A percentile compares a stretch with the other conserved stretches of the same genome.
These are phyloP conservation scores for Zapornia atra DNA, from an alignment of 2,113 vertebrate species.

Conservation along the genomic window DNA sequence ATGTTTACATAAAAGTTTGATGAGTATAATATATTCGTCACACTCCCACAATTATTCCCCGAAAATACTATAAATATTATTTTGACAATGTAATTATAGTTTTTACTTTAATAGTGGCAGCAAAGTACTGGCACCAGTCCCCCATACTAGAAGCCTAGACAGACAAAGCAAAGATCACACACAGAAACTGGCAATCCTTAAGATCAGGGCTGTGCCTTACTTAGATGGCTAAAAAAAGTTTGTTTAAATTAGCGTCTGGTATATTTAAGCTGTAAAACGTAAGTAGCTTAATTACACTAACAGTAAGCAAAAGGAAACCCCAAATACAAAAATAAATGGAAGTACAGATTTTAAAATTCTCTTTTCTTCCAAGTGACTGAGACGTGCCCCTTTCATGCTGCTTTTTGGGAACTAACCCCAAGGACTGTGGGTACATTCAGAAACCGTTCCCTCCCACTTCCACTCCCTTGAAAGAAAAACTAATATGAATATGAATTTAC, in stretches of 20 bases:
- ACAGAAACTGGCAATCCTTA: conserved; percentile 12
- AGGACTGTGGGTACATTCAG: background rate
- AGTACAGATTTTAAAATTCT: background rate
- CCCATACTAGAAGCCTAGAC: conserved; percentile 24
- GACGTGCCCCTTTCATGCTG: background rate
- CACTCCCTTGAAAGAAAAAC: background rate
- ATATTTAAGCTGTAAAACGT: background rate
- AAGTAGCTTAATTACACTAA: background rate
- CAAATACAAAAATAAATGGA: conserved; percentile 2
- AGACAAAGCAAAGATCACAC: conserved; percentile 60
- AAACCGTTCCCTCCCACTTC: background rate
- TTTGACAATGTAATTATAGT: conserved; percentile 83
- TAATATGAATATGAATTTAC: background rate
- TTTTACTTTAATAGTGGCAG: conserved; percentile 70
- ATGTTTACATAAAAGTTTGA: conserved; percentile 77
- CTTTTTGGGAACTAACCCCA: background rate
- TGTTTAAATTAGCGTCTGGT: background rate
- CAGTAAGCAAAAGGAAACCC: conserved; percentile 22
- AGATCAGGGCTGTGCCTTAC: background rate
- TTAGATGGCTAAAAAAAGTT: background rate
- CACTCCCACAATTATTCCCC: conserved; percentile 79
- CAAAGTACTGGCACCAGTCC: conserved; percentile 62
- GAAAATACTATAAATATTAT: conserved; percentile 83
- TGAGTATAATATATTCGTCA: conserved; percentile 80
- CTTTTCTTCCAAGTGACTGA: background rate